Conservation (phyloP, 2,888 invertebrate species). For the Acheta domesticus region DNA sequence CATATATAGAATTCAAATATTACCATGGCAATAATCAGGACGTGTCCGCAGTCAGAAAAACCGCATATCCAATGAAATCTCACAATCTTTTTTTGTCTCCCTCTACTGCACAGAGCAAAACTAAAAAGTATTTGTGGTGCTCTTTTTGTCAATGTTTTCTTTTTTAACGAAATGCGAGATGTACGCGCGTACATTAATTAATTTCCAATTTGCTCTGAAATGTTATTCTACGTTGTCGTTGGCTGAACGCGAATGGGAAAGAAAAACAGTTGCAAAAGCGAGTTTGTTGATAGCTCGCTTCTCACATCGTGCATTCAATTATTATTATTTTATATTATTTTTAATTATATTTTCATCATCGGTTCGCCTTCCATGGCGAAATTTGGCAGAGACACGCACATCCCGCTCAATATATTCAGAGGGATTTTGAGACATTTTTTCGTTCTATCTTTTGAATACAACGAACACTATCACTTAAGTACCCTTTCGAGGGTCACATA, state of each 20-base stretch:
- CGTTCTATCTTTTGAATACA: no score
- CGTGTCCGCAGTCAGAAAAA: neutral
- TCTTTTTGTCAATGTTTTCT: no score
- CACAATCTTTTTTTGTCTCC: neutral
- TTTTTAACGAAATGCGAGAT: neutral
- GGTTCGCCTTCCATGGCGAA: no score
- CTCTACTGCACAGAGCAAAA: neutral
- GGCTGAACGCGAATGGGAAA: neutral
- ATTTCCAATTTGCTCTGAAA: slow-evolving; percentile 1
- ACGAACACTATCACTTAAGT: no score
- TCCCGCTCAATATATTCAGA: no score
- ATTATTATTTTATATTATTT: neutral
- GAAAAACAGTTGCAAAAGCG: slow-evolving; percentile 10
- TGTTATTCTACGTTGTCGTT: neutral
- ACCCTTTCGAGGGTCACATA: no score
- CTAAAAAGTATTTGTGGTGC: no score
- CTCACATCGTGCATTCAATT: neutral
- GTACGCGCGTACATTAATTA: neutral
- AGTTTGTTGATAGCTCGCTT: neutral
- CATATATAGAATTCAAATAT: neutral
- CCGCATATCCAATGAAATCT: slow-evolving; percentile 6
- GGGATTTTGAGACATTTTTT: no score
- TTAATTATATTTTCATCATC: neutral
- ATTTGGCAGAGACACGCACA: no score
- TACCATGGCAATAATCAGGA: neutral